These are phyloP conservation scores for Phymatocera aterrima DNA, from an alignment of 2,888 invertebrate species.

Conservation along the genomic window DNA sequence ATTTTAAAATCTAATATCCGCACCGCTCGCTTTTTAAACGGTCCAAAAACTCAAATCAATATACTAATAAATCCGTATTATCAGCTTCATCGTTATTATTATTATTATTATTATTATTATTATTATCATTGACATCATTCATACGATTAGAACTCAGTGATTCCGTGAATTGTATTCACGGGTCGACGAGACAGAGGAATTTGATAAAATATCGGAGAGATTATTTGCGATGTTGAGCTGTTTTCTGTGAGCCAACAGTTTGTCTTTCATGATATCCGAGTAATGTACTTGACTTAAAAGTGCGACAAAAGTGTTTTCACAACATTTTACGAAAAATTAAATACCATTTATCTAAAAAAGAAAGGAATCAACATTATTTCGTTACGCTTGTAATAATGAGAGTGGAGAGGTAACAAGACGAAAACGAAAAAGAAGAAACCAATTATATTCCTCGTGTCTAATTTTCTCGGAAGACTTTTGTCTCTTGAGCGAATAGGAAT, in stretches of 20 bases:
- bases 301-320: slow-evolving; percentile 43
- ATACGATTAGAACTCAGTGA: no score
- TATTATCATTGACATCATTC: no score
- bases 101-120: no score
- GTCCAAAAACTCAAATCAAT: no score
- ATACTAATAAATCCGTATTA: no score
- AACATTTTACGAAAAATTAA: slow-evolving; percentile 22
- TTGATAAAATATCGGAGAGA: background rate
- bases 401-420: no score
- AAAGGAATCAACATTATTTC: background rate
- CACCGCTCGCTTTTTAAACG: no score
- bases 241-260: background rate
- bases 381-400: no score
- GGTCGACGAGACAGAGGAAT: background rate
- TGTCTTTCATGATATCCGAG: slow-evolving; percentile 31
- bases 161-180: background rate
- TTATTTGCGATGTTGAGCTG: background rate
- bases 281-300: slow-evolving; percentile 34
- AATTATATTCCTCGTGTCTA: background rate
- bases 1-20: no score
- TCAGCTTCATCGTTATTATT: no score
- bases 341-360: background rate
- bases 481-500: slow-evolving; percentile 35
- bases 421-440: background rate
- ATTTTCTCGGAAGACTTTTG: slow-evolving; percentile 35